These are phyloP conservation scores for Chelmon rostratus DNA, from an alignment of 2,797 vertebrate species.

Conservation along the genomic window DNA sequence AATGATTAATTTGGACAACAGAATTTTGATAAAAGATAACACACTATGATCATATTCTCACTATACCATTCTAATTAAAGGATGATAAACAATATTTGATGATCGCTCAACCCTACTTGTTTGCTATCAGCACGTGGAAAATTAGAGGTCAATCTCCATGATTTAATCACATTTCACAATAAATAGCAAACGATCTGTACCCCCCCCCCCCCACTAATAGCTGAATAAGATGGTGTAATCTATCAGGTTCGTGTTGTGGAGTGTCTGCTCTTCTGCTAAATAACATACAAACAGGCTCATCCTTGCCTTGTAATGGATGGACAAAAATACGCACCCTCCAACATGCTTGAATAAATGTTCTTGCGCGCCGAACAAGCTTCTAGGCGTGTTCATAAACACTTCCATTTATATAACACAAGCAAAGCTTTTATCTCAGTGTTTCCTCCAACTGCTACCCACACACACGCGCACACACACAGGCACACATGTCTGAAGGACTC, in stretches of 20 bases:
- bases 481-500: slow-evolving; percentile 41
- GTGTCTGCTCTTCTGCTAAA: slow-evolving; percentile 29
- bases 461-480: slow-evolving; percentile 3
- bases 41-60: neutral
- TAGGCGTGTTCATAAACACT: slow-evolving; percentile 45
- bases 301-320: neutral
- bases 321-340: slow-evolving; percentile 3
- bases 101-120: neutral
- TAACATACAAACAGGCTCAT: slow-evolving; percentile 24
- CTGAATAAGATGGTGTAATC: slow-evolving; percentile 63
- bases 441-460: slow-evolving; percentile 18
- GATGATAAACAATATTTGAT: neutral
- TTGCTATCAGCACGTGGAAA: neutral
- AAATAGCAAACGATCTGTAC: neutral
- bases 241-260: slow-evolving; percentile 60
- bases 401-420: slow-evolving; percentile 48
- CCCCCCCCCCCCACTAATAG: slow-evolving; percentile 59
- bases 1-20: neutral
- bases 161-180: neutral
- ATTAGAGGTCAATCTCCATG: neutral
- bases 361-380: slow-evolving; percentile 1
- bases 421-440: slow-evolving; percentile 43
- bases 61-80: neutral
- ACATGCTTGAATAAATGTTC: slow-evolving; percentile 17
- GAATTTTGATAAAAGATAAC: neutral